Conservation (phyloP, 2,113 vertebrate genomes). For the Anolis carolinensis region DNA sequence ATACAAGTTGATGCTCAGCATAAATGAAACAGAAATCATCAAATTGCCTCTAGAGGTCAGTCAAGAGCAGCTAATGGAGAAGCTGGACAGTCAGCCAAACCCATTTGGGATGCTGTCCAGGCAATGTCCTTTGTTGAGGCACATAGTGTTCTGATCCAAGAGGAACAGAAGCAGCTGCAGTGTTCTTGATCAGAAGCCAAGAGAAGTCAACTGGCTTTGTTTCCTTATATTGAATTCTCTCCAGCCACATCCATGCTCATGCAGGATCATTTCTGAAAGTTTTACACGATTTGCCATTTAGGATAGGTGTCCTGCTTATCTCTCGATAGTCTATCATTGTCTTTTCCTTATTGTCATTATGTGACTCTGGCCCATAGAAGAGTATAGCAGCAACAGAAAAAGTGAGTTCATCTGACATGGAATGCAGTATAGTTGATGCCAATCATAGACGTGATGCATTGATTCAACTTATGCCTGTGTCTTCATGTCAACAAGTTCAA, state of each 20-base stretch:
- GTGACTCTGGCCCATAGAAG: not conserved
- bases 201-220: conserved; percentile 29
- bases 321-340: not conserved
- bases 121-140: conserved; percentile 3
- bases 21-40: not conserved
- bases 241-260: not conserved
- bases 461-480: not conserved
- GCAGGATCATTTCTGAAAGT: not conserved
- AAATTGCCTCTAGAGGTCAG: conserved; percentile 14
- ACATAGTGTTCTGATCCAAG: conserved; percentile 24
- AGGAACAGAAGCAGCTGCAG: conserved; percentile 15
- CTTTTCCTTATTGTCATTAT: not conserved
- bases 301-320: not conserved
- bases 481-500: not conserved
- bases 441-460: no score
- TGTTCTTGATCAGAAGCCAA: conserved; percentile 21
- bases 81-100: not conserved
- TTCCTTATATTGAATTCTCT: not conserved
- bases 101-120: conserved; percentile 1
- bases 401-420: not conserved
- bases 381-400: not conserved
- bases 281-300: not conserved
- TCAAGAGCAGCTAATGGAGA: not conserved
- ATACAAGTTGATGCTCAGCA: not conserved
- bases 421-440: not conserved